Percentiles rank a stretch among this genome's conserved stretches.
Conservation (phyloP, 2,113 vertebrate species). For the Clarias macrocephalus region DNA sequence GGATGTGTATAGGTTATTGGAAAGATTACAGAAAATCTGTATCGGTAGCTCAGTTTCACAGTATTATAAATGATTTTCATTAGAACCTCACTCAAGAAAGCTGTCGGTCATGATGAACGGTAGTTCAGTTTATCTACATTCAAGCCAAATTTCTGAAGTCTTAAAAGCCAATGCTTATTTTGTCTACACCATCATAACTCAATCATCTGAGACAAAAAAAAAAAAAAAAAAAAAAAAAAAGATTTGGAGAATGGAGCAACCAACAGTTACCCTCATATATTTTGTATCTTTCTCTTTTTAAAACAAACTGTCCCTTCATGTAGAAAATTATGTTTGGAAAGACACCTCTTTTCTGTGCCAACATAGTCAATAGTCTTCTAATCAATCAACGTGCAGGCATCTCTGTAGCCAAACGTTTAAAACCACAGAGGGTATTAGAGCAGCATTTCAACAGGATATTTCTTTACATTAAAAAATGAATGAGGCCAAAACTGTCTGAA, state of each 20-base stretch:
- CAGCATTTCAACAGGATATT: neutral
- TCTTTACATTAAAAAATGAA: neutral
- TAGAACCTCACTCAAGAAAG: neutral
- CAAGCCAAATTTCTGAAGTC: constrained; percentile 24
- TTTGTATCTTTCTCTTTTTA: neutral
- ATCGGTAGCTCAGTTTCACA: neutral
- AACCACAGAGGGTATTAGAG: neutral
- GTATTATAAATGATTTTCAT: neutral
- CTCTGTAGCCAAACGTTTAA: neutral
- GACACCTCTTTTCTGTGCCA: neutral
- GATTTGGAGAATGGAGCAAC: constrained; percentile 7
- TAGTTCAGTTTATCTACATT: constrained; percentile 8
- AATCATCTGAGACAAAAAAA: constrained; percentile 20
- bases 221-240: constrained; percentile 25
- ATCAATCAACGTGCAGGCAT: neutral
- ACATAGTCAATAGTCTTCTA: constrained; percentile 5
- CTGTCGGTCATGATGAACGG: constrained; percentile 9
- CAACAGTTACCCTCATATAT: constrained; percentile 25
- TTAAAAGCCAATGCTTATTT: constrained; percentile 34
- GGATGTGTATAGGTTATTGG: neutral
- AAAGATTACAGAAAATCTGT: neutral
- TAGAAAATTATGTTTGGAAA: constrained; percentile 23
- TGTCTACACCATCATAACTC: constrained; percentile 15
- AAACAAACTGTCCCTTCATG: constrained; percentile 17
- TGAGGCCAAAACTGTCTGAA: neutral